phyloP scores from a whole-genome alignment of 2,797 vertebrate species.

The Notamacropus eugenii region DNA sequence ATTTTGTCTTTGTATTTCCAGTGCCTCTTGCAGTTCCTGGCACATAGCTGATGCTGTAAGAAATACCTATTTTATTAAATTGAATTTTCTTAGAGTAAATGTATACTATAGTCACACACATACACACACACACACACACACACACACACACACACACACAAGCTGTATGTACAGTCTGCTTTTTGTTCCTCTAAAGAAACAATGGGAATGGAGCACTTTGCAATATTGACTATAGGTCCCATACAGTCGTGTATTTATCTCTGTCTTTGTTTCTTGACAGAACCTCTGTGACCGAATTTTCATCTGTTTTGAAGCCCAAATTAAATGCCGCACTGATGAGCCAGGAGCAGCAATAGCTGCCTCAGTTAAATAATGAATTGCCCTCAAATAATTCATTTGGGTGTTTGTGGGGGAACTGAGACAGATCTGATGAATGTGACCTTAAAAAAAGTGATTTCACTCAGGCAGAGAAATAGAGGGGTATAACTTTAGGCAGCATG shows the following conservation, averaged over 20 bases:
- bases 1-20: not conserved
- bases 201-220: not conserved
- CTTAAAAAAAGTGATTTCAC: not conserved
- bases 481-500: not conserved
- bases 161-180: not conserved
- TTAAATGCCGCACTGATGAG: not conserved
- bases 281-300: not conserved
- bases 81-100: not conserved
- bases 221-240: not conserved
- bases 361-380: not conserved
- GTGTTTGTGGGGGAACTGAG: constrained; percentile 27
- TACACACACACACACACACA: not conserved
- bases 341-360: not conserved
- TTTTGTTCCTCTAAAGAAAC: not conserved
- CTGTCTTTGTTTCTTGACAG: not conserved
- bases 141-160: too few relatives aligned
- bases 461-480: not conserved
- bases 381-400: not conserved
- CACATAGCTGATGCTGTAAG: not conserved
- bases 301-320: not conserved
- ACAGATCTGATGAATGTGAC: not conserved
- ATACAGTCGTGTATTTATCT: not conserved
- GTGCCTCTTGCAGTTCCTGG: not conserved
- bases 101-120: not conserved
- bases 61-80: not conserved